Conservation (phyloP, 2,797 vertebrate genomes). For the Xenops minutus region DNA sequence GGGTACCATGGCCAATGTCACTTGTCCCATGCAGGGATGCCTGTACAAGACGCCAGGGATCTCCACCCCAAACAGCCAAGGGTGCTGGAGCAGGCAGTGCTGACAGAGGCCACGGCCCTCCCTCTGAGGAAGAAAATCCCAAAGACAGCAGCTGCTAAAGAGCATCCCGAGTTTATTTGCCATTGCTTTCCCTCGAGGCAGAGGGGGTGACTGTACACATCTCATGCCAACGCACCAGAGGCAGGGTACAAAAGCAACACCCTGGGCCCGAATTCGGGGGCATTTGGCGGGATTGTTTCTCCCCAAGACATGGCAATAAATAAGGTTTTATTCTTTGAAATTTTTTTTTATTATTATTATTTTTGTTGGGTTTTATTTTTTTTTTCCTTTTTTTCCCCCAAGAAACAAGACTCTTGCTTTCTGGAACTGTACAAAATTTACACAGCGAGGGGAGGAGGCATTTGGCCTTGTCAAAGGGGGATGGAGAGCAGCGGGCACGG, state of each 20-base stretch:
- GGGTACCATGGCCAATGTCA: accelerated
- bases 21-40: neutral
- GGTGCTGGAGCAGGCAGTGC: accelerated
- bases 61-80: accelerated
- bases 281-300: slow-evolving; percentile 59
- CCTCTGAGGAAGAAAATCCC: slow-evolving; percentile 24
- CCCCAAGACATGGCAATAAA: slow-evolving; percentile 93
- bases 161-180: slow-evolving; percentile 90
- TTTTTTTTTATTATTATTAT: neutral
- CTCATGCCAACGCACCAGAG: slow-evolving; percentile 91
- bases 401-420: slow-evolving; percentile 86
- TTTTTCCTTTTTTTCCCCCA: slow-evolving; percentile 52
- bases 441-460: slow-evolving; percentile 65
- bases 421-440: slow-evolving; percentile 97
- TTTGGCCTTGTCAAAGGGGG: slow-evolving; percentile 22
- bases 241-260: slow-evolving; percentile 87
- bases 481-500: neutral
- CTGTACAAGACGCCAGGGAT: accelerated
- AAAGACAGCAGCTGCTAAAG: slow-evolving; percentile 78
- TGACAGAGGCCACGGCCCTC: neutral
- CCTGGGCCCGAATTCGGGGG: slow-evolving; percentile 70
- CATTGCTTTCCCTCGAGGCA: slow-evolving; percentile 66
- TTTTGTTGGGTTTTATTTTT: neutral
- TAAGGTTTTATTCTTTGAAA: slow-evolving; percentile 68
- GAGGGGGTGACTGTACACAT: slow-evolving; percentile 82